Evolutionary conservation across 2,888 invertebrate genomes (phyloP).

Genomic region (Scaeva pyrastri): DNA sequence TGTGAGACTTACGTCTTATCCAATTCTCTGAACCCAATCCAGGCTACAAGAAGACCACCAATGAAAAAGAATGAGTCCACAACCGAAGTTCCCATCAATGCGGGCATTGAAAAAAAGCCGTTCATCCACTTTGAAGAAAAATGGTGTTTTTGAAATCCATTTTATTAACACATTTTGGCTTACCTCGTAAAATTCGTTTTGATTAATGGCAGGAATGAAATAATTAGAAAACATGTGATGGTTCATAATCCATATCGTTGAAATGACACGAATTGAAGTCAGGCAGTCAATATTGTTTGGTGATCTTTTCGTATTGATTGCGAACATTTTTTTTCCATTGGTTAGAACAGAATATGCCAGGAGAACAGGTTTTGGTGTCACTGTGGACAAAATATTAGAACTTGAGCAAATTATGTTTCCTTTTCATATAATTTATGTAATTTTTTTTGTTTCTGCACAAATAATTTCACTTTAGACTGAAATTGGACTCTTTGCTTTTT

Average conservation of each 20-base stretch:
- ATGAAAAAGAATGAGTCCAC: conserved; percentile 86
- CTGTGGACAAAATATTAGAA: neutral
- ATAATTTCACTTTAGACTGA: too few relatives aligned
- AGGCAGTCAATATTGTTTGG: conserved; percentile 29
- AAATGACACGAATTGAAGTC: conserved; percentile 32
- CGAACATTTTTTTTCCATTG: conserved; percentile 50
- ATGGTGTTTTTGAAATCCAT: too few relatives aligned
- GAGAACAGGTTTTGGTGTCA: conserved; percentile 10
- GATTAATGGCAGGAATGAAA: neutral
- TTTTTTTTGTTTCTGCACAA: too few relatives aligned
- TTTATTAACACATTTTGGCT: neutral
- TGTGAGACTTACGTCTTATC: conserved; percentile 46
- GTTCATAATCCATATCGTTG: conserved; percentile 41
- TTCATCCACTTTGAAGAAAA: conserved; percentile 37
- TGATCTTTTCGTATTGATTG: conserved; percentile 25
- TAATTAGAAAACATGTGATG: conserved; percentile 8
- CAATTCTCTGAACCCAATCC: conserved; percentile 66
- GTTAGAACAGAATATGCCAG: conserved; percentile 42
- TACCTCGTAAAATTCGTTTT: neutral
- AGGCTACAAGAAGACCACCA: conserved; percentile 85
- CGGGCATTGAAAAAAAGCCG: conserved; percentile 52
- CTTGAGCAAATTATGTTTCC: too few relatives aligned
- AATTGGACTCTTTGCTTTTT: too few relatives aligned
- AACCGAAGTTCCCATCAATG: conserved; percentile 83
- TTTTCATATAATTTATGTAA: too few relatives aligned